These are phyloP conservation scores for Actias luna DNA, from an alignment of 2,888 invertebrate species.

Conservation along the genomic window DNA sequence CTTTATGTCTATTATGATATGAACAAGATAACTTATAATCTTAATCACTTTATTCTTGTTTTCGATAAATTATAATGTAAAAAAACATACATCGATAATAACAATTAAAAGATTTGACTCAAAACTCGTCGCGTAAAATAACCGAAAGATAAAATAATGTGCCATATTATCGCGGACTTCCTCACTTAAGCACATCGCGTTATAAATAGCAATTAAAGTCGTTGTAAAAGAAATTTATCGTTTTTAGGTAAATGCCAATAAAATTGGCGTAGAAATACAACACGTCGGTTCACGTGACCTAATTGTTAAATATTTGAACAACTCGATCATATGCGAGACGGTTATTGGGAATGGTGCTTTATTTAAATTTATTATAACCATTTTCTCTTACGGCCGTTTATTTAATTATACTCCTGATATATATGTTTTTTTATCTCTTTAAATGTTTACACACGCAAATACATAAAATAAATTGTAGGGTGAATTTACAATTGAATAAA, in stretches of 20 bases:
- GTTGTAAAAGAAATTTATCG: conserved; percentile 14
- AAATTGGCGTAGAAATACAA: background rate
- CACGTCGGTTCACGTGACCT: conserved; percentile 13
- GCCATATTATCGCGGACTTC: background rate
- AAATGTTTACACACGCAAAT: background rate
- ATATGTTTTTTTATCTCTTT: background rate
- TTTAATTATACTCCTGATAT: background rate
- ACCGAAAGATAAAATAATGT: conserved; percentile 1
- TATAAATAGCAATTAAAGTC: conserved; percentile 14
- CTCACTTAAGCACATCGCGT: background rate
- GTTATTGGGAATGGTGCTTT: conserved; percentile 3
- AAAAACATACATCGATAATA: too few relatives aligned
- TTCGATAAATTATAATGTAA: too few relatives aligned
- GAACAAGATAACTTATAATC: too few relatives aligned
- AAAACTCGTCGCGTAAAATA: background rate
- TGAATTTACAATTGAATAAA: background rate
- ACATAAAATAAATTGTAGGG: background rate
- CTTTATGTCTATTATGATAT: too few relatives aligned
- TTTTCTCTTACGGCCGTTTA: background rate
- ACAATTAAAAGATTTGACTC: background rate
- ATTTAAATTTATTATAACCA: conserved; percentile 1
- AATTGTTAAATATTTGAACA: conserved; percentile 16
- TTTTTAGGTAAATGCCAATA: conserved; percentile 11
- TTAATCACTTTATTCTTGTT: too few relatives aligned
- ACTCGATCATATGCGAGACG: conserved; percentile 4